Base-by-base conservation (phyloP, 1,140 invertebrate species). In the Gonioctena quinquepunctata region DNA sequence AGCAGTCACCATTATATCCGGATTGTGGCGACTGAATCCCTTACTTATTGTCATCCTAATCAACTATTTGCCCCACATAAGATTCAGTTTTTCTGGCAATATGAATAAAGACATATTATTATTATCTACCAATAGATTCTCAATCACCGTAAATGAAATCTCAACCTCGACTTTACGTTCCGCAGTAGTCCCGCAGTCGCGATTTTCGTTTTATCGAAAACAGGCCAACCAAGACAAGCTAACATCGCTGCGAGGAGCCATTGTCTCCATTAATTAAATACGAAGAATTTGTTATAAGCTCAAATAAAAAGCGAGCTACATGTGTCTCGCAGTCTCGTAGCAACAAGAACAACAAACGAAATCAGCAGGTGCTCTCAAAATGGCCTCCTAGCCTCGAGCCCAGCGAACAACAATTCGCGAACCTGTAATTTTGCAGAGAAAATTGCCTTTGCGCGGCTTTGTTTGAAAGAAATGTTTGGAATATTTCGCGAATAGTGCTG, bases 311-410 rank as follows among this genome's bases (percentile, higher is more conserved):
- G 61, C 26, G 62, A 70, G 66, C 72, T 67, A 69, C 72, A 69
- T 70, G 72, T 73, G 72, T 73, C 72, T 68, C 65, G 61, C 68
- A 70, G 68, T 68, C 54, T 59, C 59, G 64, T 66, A 66, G 65
- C 56, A 68, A 68, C 22, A 73, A 73, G 66, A 73, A 66, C 65
- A 69, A 50, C 68, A 67, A 73, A 66, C 52, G 72, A 56, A 69
- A 48, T 50, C 68, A 70, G 72, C 74, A 76, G 74, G 74, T 76
- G 74, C 71, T 76, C 72, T 69, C 27, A 70, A 75, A 74, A 74
- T 71, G 74, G 70, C 69, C 26, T 64, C 48, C 48, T 19, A 49
- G 16, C 56, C n/a, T n/a, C n/a, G n/a, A n/a, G n/a, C n/a, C n/a
- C n/a, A n/a, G n/a, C n/a, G n/a, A n/a, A n/a, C n/a, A n/a, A n/a